Evolutionary conservation across 2,888 invertebrate species (phyloP).

Genomic region (Andrena marginata): DNA sequence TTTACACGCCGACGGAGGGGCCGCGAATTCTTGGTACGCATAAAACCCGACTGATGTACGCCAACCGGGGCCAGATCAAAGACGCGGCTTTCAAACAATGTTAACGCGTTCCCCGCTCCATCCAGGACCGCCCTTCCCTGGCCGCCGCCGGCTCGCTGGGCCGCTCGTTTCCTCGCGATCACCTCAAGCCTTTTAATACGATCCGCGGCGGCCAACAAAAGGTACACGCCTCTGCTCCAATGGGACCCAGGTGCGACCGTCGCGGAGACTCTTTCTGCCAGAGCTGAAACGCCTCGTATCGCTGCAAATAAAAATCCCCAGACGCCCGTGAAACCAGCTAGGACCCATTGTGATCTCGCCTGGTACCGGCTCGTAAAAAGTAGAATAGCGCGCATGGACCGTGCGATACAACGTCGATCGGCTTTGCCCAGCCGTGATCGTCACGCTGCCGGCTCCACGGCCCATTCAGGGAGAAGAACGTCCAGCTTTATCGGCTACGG

Average conservation of each 20-base stretch:
- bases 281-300: neutral
- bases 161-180: constrained; percentile 52
- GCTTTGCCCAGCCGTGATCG: neutral
- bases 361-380: neutral
- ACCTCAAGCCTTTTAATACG: constrained; percentile 75
- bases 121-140: constrained; percentile 11
- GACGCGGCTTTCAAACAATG: constrained; percentile 84
- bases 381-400: neutral
- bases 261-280: neutral
- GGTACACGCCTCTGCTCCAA: constrained; percentile 30
- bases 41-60: constrained; percentile 82
- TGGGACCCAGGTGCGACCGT: constrained; percentile 53
- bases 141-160: neutral
- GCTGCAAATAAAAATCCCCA: constrained; percentile 1
- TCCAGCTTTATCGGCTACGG: constrained; percentile 6
- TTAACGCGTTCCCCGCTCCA: constrained; percentile 74
- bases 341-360: neutral
- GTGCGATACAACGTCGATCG: constrained; percentile 12
- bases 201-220: constrained; percentile 43
- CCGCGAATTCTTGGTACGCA: constrained; percentile 78
- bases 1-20: constrained; percentile 67
- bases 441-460: neutral
- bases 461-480: neutral
- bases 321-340: neutral
- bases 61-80: constrained; percentile 82